A percentile compares a stretch with the other conserved stretches of the same genome.
These are phyloP conservation scores for Actinia tenebrosa DNA, from an alignment of 64 coral and sea anemone genomes.

Conservation along the genomic window DNA sequence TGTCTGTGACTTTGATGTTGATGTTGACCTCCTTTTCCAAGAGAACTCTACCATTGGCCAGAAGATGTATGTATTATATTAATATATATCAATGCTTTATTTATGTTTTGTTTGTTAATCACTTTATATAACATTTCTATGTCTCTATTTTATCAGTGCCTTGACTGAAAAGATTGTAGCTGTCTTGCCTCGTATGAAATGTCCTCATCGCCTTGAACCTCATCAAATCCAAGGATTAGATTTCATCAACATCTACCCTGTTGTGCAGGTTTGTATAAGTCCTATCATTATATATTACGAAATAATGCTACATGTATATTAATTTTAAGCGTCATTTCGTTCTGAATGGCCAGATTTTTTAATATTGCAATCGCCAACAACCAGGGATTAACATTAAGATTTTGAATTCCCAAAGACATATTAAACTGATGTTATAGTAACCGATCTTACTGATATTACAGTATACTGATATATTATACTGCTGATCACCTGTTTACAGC, in stretches of 20 bases:
- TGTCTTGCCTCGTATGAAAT: constrained; percentile 97
- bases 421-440: too few relatives aligned
- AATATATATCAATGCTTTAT: not conserved
- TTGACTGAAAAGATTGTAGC: constrained; percentile 99
- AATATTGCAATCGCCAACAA: too few relatives aligned
- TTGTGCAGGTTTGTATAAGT: constrained; percentile 70
- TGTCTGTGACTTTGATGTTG: constrained; percentile 96
- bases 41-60: constrained; percentile 99
- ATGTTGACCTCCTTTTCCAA: constrained; percentile 98
- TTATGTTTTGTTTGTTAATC: not conserved
- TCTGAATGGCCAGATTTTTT: too few relatives aligned
- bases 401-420: too few relatives aligned
- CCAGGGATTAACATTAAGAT: too few relatives aligned
- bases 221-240: constrained; percentile 99
- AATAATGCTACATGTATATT: too few relatives aligned
- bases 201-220: constrained; percentile 92
- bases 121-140: not conserved
- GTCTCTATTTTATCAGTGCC: constrained; percentile 34
- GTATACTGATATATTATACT: too few relatives aligned
- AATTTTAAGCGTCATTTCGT: too few relatives aligned
- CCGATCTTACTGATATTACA: too few relatives aligned
- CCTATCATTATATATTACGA: not conserved
- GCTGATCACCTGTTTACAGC: too few relatives aligned
- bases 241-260: constrained; percentile 97
- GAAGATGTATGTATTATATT: constrained; percentile 69